phyloP scores from a whole-genome alignment of 2,113 vertebrate species.

The Galemys pyrenaicus region DNA sequence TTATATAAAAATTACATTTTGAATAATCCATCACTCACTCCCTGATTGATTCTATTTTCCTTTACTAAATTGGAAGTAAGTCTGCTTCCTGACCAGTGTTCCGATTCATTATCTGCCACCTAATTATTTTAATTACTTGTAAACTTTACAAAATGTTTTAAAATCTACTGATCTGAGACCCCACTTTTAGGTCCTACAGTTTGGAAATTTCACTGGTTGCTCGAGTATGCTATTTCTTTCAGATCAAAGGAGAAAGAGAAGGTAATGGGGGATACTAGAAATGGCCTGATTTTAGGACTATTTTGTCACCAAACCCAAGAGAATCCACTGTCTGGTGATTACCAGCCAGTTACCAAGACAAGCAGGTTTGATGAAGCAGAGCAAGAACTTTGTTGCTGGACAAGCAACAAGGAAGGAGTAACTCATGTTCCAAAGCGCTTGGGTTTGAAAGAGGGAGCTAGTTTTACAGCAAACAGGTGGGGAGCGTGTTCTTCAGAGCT shows the following conservation, averaged over 20 bases:
- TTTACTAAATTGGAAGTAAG: neutral
- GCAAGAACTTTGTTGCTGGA: too few species aligned
- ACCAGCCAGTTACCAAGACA: too few species aligned
- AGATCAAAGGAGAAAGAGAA: neutral
- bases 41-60: neutral
- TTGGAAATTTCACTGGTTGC: neutral
- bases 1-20: neutral
- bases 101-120: neutral
- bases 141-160: neutral
- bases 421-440: too few species aligned
- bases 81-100: neutral
- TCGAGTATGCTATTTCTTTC: neutral
- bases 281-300: neutral
- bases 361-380: too few species aligned
- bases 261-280: neutral
- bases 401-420: too few species aligned
- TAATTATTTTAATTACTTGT: neutral
- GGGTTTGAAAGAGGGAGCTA: too few species aligned
- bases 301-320: neutral
- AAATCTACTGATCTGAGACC: neutral
- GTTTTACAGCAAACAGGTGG: too few species aligned
- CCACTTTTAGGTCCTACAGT: neutral
- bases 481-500: too few species aligned
- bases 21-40: neutral
- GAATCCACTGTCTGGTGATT: too few species aligned